Evolutionary conservation across 2,888 invertebrate genomes (phyloP), one percentile per base, ranked within the genome.

Genomic region (Drosophila diplacantha): DNA sequence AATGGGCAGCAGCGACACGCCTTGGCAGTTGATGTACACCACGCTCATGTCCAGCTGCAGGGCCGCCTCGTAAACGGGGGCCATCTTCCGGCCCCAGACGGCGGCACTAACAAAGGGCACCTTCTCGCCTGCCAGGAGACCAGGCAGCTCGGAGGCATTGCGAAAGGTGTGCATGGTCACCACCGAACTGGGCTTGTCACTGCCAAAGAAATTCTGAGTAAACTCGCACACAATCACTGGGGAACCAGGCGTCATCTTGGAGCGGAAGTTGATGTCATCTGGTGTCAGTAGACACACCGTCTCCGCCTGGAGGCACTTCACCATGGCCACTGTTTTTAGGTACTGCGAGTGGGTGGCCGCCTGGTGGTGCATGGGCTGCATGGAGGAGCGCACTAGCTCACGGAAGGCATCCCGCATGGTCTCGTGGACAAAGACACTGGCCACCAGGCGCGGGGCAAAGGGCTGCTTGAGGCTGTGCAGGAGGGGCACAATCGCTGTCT

Each of bases 91-190:
- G 12, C 71, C 64, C 78, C 78, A 78, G 14, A 78, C 20, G 41
- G 69, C 54, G 6, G 56, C 83, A 22, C 65, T 71, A 1, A 31
- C 51, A 24, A 82, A 76, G 0, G 60, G 44, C 11, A 78, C 14
- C 7, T 37, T 24, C 50, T 78, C 78, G 7, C 1, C n/a, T 41
- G 38, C 39, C 6, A 56, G 41, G 8, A 82, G 12, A 0, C 62
- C 32, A 1, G 14, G 31, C 4, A 78, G 50, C 7, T 78, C 78
- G 6, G 22, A 16, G 20, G 46, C 55, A 22, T 63, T 32, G 2
- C 83, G 81, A 11, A 72, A 78, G 3, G 83, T 78, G 60, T 78
- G 83, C 41, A 82, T 26, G 2, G 78, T 80, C 1, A 80, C 77
- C 52, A 80, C 37, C 0, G 77, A 41, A 24, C 61, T 80, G 18